A percentile compares a stretch with the other conserved stretches of the same genome.
phyloP scores from a whole-genome alignment of 1,140 invertebrate species.

The Aleiodes sp. region DNA sequence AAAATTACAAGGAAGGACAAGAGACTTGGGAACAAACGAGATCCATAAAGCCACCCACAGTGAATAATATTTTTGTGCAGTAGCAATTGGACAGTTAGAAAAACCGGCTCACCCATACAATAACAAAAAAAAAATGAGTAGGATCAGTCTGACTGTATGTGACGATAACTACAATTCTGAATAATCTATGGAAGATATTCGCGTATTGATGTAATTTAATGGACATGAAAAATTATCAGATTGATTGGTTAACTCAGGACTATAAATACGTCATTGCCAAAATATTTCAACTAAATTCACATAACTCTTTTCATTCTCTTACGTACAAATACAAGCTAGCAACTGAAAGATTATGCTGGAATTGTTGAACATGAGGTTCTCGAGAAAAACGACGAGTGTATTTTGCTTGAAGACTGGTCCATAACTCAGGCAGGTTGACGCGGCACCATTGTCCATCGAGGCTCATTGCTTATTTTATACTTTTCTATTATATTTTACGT shows the following conservation, averaged over 20 bases:
- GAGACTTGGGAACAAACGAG: slow-evolving; percentile 48
- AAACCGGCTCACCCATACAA: slow-evolving; percentile 46
- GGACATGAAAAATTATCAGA: slow-evolving; percentile 58
- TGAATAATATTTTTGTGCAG: slow-evolving; percentile 61
- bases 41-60: slow-evolving; percentile 60
- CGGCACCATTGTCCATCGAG: slow-evolving; percentile 51
- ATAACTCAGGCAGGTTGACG: slow-evolving; percentile 54
- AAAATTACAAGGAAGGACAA: slow-evolving; percentile 57
- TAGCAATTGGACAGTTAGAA: slow-evolving; percentile 56
- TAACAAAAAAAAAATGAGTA: slow-evolving; percentile 34
- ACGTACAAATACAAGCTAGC: slow-evolving; percentile 1
- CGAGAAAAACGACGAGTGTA: slow-evolving; percentile 34
- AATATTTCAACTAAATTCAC: slow-evolving; percentile 42
- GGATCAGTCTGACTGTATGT: too few species aligned
- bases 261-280: slow-evolving; percentile 44
- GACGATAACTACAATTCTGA: too few species aligned
- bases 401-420: too few species aligned
- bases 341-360: neutral
- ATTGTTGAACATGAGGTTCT: neutral
- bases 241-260: slow-evolving; percentile 38
- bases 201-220: too few species aligned
- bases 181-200: too few species aligned
- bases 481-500: slow-evolving; percentile 17
- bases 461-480: neutral
- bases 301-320: neutral